Percentiles rank a stretch among this genome's conserved stretches.
These are phyloP conservation scores for Drosophila birchii DNA, from an alignment of 2,888 invertebrate genomes.

Conservation along the genomic window DNA sequence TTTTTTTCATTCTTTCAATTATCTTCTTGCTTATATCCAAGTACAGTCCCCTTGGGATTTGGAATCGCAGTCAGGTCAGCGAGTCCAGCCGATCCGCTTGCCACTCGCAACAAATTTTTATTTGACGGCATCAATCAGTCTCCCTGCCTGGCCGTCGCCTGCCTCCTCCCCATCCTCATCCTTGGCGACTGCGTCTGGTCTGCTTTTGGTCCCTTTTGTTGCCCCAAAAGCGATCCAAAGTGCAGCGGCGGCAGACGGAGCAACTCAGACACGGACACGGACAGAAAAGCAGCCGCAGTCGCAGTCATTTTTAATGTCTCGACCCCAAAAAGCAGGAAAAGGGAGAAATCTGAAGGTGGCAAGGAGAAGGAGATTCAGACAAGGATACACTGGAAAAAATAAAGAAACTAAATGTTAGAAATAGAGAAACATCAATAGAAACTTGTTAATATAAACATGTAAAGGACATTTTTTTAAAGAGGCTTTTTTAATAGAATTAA, in stretches of 20 bases:
- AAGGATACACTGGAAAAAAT: not conserved
- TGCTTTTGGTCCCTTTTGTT: conserved; percentile 60
- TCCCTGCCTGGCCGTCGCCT: conserved; percentile 24
- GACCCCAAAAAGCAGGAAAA: conserved; percentile 53
- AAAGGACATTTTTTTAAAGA: too few relatives aligned
- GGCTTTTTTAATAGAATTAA: too few relatives aligned
- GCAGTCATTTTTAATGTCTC: conserved; percentile 77
- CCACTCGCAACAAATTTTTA: conserved; percentile 63
- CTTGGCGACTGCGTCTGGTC: conserved; percentile 29
- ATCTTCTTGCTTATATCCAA: conserved; percentile 4
- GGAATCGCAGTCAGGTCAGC: conserved; percentile 31
- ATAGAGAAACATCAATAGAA: too few relatives aligned
- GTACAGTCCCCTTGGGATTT: conserved; percentile 32
- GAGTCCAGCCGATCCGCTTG: conserved; percentile 39
- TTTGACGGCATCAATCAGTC: conserved; percentile 76
- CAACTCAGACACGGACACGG: conserved; percentile 26
- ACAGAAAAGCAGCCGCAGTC: conserved; percentile 62
- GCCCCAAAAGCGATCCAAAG: conserved; percentile 73
- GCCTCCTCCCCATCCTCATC: not conserved
- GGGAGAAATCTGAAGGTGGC: conserved; percentile 19
- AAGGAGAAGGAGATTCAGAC: conserved; percentile 14
- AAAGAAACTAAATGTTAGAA: not conserved
- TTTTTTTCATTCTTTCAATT: conserved; percentile 1
- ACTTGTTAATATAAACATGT: not conserved
- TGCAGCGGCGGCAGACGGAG: conserved; percentile 56